Base-by-base conservation (phyloP, 2,888 invertebrate species). In the Antheraea assamensis region DNA sequence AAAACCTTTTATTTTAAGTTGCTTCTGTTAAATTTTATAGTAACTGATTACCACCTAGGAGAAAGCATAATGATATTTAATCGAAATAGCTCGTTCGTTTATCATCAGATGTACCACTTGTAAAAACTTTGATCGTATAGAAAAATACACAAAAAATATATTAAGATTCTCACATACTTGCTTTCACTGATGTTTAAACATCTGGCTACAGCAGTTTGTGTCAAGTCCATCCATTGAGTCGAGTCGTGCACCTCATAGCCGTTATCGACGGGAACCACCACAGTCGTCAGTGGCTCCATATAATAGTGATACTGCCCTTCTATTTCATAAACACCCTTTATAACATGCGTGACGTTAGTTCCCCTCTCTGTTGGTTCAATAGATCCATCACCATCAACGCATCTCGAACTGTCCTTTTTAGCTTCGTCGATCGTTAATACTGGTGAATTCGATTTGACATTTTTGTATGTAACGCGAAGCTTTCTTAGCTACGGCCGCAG, bases 261-360 rank as follows among this genome's bases (percentile, higher is more conserved):
- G 64, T 96, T 96, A 81, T 98, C 98, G 2, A 95, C 91, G 0
- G 97, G 97, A 8, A 96, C 83, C 49, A 95, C 96, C 0, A 97
- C 94, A 74, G 96, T 96, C 0, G 95, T 91, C 19, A 97, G 95
- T 0, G 97, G 96, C 84, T 98, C 98, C 95, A 97, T 95, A 66
- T 96, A 96, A 80, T 96, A 97, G 87, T 97, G 97, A 84, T 97
- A 97, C 83, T 98, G 98, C 0, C 95, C 87, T 21, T 96, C 96
- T 75, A 95, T 87, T 76, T 95, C 93, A 76, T 96, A 94, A 1
- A 91, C 90, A 0, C 97, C 97, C 76, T 94, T 95, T 21, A 96
- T 88, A 0, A 94, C 89, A 78, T 89, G 90, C 71, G 74, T 86
- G 0, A 91, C 85, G 79, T 93, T 80, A n/a, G 73, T 78, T 0